Conservation (phyloP, 2,113 vertebrate species). For the Anarrhichthys ocellatus region DNA sequence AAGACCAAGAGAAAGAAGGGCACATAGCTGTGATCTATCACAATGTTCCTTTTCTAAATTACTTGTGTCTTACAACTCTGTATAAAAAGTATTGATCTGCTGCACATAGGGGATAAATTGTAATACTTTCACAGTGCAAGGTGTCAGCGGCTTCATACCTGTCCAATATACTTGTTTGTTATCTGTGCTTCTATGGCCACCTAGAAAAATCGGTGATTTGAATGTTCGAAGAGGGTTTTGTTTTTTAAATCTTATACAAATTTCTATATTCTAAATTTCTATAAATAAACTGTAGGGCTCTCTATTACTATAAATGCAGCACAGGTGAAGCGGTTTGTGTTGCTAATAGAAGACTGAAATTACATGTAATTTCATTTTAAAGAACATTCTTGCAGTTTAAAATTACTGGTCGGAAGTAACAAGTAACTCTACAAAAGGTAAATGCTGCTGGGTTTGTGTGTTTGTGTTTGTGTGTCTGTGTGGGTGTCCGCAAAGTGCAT, state of each 20-base stretch:
- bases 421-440: neutral
- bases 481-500: conserved; percentile 28
- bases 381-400: neutral
- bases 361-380: neutral
- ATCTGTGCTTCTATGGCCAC: neutral
- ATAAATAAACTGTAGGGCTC: neutral
- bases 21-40: conserved; percentile 8
- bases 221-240: neutral
- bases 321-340: neutral
- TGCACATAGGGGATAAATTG: neutral
- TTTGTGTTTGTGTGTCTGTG: conserved; percentile 1
- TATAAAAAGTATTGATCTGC: conserved; percentile 27
- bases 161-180: neutral
- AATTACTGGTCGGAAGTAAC: neutral
- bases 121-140: neutral
- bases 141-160: neutral
- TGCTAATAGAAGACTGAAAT: neutral
- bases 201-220: neutral
- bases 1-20: conserved; percentile 13
- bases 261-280: too few relatives aligned
- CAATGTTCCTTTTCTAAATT: conserved; percentile 26
- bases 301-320: neutral
- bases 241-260: neutral
- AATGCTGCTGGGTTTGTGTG: conserved; percentile 9
- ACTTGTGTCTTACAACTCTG: conserved; percentile 12